Base-by-base conservation (phyloP, 2,888 invertebrate genomes). In the Drosophila peninsularis region DNA sequence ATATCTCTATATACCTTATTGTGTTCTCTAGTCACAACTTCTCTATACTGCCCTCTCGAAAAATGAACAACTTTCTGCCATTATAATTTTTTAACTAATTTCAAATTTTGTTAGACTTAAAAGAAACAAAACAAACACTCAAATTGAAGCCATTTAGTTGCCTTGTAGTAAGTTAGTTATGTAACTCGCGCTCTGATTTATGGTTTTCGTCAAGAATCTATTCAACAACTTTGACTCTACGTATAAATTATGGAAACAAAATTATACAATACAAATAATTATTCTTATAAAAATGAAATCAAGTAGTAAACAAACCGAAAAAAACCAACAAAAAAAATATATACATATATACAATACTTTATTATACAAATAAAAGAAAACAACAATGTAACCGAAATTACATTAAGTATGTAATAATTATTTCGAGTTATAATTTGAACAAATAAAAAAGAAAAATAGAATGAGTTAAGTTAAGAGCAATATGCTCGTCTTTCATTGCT, bases 81-180 rank as follows among this genome's bases (percentile, higher is more conserved):
- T 72, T 68, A 56, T 60, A 5, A 57, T 67, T 71, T 62, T 14
- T 66, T 66, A 7, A 27, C 27, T 11, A 64, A 62, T 61, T 70
- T 57, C 34, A 56, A 71, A 58, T 71, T 72, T 71, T 62, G 39
- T 60, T 77, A 84, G 49, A 41, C 60, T 56, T 21, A 37, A 56
- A 54, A 70, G 61, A 69, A 65, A 44, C 44, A 83, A 65, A 69
- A 62, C 64, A 42, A 69, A 74, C 66, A 63, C 71, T 71, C 81
- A 79, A 63, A 85, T 86, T 82, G 75, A 89, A 84, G 89, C 90
- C 90, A 79, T 89, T 90, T 89, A 83, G 88, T 90, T 90, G 90
- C 90, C 90, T 90, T 90, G 87, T 90, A 90, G 90, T 88, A 89
- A 86, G 77, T 85, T 88, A 84, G 83, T 78, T 80, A 27, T 77